Conservation (phyloP, 2,888 invertebrate genomes). For the Apodemia mormo region DNA sequence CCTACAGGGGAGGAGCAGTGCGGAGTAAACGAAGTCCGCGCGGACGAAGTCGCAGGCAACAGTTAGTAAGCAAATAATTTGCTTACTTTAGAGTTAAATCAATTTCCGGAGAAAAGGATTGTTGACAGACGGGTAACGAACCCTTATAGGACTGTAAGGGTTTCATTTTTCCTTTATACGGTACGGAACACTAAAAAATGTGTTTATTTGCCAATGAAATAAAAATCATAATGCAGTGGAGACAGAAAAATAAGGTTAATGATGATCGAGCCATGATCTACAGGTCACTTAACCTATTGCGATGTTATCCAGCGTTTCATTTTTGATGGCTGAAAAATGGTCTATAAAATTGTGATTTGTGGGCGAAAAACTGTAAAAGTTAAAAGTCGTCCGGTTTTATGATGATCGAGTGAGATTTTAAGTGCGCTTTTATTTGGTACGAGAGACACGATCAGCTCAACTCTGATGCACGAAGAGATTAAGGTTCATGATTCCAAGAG, state of each 20-base stretch:
- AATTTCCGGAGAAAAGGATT: too few relatives aligned
- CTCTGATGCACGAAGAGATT: background rate
- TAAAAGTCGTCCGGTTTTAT: slow-evolving; percentile 10
- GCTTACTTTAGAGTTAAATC: too few relatives aligned
- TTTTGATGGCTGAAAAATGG: slow-evolving; percentile 12
- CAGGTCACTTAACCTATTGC: slow-evolving; percentile 7
- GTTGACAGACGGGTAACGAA: too few relatives aligned
- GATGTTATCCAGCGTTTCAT: background rate
- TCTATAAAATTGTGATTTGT: background rate
- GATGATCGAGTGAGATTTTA: slow-evolving; percentile 12
- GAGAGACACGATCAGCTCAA: background rate
- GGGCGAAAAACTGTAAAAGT: slow-evolving; percentile 11
- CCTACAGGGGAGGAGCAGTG: too few relatives aligned
- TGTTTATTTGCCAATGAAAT: too few relatives aligned
- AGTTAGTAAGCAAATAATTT: too few relatives aligned
- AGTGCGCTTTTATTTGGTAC: slow-evolving; percentile 8
- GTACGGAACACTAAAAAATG: too few relatives aligned
- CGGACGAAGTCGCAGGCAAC: too few relatives aligned
- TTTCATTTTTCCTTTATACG: too few relatives aligned
- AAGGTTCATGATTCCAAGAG: background rate
- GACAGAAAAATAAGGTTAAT: background rate
- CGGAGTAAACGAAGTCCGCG: too few relatives aligned
- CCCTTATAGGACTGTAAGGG: too few relatives aligned
- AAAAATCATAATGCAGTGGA: background rate
- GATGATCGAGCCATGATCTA: background rate